Evolutionary conservation across 2,888 invertebrate genomes (phyloP), one percentile per base, ranked within the genome.

Genomic region (Phortica okadai): DNA sequence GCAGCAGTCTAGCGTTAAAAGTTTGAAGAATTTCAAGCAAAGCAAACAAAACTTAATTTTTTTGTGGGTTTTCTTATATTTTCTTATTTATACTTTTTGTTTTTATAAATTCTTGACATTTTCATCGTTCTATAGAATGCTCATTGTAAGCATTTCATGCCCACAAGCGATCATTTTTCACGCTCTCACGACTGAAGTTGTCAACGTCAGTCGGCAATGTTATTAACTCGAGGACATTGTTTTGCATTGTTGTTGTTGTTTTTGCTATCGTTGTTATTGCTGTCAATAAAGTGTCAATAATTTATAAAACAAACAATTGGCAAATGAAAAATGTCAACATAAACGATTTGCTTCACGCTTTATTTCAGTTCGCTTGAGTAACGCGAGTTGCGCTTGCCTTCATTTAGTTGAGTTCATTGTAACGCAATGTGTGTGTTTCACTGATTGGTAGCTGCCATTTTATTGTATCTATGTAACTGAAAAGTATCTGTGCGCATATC

Each of bases 211-310:
- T 33, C 33, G 33, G 10, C 50, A 50, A 6, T 14, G 6, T 6
- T 11, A 50, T 50, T 8, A 50, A 50, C 10, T 50, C 50, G 8
- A 6, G 3, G 8, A 11, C 14, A 50, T 50, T 50, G 5, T 50
- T 50, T 5, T 50, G 50, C 5, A 1, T 50, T 50, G n/a, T 44
- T 16, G 56, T 56, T 66, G 77, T 33, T 66, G 77, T 54, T 73
- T 25, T 66, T 73, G 4, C 21, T 33, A 41, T 72, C 64, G 59
- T 16, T 72, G 73, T 64, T 81, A 74, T 74, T 74, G 81, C 69
- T 85, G 87, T 85, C 85, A 85, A 88, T 85, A 88, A 85, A 85
- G 88, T 85, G 87, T 88, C 88, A 85, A 85, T 85, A 85, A 85
- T 85, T 85, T 85, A 85, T 88, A 87, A 85, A 88, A 78, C 84